Percentiles rank a stretch among this genome's conserved stretches.
Conservation (phyloP, 2,888 invertebrate species). For the Synergus japonicus region DNA sequence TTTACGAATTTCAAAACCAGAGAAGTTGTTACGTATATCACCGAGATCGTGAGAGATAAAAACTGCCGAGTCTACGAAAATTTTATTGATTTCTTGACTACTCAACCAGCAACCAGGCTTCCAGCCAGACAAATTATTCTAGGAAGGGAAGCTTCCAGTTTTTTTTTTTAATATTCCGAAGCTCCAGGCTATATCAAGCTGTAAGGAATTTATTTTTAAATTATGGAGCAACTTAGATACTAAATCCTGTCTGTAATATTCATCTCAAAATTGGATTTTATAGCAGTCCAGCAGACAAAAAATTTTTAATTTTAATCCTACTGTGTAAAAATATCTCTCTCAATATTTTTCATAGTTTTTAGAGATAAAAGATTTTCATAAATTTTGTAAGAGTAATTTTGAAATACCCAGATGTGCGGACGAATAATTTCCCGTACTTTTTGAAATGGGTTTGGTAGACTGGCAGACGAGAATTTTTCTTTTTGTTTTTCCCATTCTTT, state of each 20-base stretch:
- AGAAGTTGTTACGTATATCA: constrained; percentile 2
- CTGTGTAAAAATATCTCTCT: too few species aligned
- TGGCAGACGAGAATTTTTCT: not conserved
- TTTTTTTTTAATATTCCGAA: constrained; percentile 1
- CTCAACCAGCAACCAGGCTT: constrained; percentile 14
- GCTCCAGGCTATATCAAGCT: not conserved
- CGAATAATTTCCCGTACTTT: not conserved
- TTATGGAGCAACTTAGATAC: not conserved
- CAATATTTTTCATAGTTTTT: too few species aligned
- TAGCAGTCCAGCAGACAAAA: too few species aligned
- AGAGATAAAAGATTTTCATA: too few species aligned
- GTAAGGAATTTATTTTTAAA: not conserved
- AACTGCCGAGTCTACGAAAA: constrained; percentile 28
- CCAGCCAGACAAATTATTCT: constrained; percentile 24
- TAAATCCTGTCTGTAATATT: not conserved
- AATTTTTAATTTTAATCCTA: too few species aligned
- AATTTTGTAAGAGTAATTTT: not conserved
- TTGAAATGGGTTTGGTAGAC: not conserved
- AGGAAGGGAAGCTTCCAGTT: constrained; percentile 13
- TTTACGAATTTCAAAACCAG: constrained; percentile 53
- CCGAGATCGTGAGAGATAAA: constrained; percentile 4
- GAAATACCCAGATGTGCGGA: not conserved
- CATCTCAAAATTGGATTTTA: not conserved
- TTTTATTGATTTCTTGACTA: constrained; percentile 41
- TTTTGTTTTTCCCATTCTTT: constrained; percentile 45